A percentile compares a stretch with the other conserved stretches of the same genome.
Conservation (phyloP, 2,888 invertebrate species). For the Mechanitis mazaeus region DNA sequence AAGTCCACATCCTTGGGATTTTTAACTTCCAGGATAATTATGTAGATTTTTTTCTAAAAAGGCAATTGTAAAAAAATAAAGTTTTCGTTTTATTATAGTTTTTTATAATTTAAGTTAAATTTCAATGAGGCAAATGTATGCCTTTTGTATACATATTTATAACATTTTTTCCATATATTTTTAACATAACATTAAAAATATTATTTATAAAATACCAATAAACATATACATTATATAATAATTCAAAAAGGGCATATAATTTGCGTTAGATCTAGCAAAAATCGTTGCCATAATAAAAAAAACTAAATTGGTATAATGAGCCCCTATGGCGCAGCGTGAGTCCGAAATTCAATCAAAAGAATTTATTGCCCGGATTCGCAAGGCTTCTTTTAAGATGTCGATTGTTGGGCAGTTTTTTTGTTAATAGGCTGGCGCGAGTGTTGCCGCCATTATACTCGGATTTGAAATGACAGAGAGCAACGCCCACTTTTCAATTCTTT, state of each 20-base stretch:
- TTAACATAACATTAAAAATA: too few relatives aligned
- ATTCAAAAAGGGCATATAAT: too few relatives aligned
- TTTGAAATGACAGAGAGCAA: conserved; percentile 68
- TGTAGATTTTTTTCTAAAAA: not conserved
- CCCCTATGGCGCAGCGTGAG: conserved; percentile 74
- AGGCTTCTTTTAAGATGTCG: conserved; percentile 60
- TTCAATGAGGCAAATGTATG: too few relatives aligned
- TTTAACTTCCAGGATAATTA: conserved; percentile 11
- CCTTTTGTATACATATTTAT: too few relatives aligned
- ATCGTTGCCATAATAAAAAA: conserved; percentile 24
- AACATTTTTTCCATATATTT: too few relatives aligned
- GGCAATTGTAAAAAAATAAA: not conserved
- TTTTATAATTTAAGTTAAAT: too few relatives aligned
- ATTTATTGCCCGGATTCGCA: conserved; percentile 75
- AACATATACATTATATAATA: not conserved
- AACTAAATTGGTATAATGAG: conserved; percentile 68
- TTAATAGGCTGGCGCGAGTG: conserved; percentile 65
- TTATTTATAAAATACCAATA: too few relatives aligned
- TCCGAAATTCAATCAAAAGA: conserved; percentile 74
- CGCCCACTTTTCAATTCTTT: conserved; percentile 74
- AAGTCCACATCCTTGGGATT: conserved; percentile 40
- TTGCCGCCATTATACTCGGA: conserved; percentile 58
- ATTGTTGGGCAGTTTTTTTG: conserved; percentile 52
- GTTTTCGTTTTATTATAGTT: too few relatives aligned
- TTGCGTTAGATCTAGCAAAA: conserved; percentile 36